Evolutionary conservation across 2,888 invertebrate species (phyloP).

Genomic region (Eupeodes luniger): DNA sequence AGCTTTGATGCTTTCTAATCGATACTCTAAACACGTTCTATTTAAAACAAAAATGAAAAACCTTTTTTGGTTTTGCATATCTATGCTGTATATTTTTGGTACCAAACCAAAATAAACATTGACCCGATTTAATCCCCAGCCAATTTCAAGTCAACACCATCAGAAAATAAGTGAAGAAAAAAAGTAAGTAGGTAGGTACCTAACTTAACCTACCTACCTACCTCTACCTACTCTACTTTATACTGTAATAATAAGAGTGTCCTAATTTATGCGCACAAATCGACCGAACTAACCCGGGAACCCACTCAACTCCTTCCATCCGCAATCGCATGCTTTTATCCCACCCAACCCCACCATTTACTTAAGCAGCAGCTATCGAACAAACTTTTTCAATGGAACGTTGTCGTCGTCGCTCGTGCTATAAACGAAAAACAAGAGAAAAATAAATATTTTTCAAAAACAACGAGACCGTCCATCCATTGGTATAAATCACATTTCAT

Average conservation of each 20-base stretch:
- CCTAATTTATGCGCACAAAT: slow-evolving; percentile 75
- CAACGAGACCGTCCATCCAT: not conserved
- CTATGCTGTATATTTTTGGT: not conserved
- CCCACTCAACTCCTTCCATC: not conserved
- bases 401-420: not conserved
- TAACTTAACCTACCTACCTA: no score
- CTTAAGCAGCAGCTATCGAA: slow-evolving; percentile 51
- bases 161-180: slow-evolving; percentile 1
- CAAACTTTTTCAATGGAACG: slow-evolving; percentile 59
- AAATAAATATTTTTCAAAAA: slow-evolving; percentile 21
- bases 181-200: not conserved
- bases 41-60: slow-evolving; percentile 14
- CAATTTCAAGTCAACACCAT: slow-evolving; percentile 35
- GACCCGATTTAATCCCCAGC: slow-evolving; percentile 65
- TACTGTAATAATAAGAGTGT: slow-evolving; percentile 60
- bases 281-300: slow-evolving; percentile 40
- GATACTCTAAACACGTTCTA: slow-evolving; percentile 62
- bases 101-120: slow-evolving; percentile 66
- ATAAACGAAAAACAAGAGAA: slow-evolving; percentile 14
- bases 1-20: slow-evolving; percentile 56
- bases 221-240: not conserved
- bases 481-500: slow-evolving; percentile 67
- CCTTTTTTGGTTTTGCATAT: slow-evolving; percentile 60
- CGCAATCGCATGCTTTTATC: not conserved
- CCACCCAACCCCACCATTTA: slow-evolving; percentile 14